Evolutionary conservation across 2,113 vertebrate species (phyloP).

Genomic region (Perccottus glenii): DNA sequence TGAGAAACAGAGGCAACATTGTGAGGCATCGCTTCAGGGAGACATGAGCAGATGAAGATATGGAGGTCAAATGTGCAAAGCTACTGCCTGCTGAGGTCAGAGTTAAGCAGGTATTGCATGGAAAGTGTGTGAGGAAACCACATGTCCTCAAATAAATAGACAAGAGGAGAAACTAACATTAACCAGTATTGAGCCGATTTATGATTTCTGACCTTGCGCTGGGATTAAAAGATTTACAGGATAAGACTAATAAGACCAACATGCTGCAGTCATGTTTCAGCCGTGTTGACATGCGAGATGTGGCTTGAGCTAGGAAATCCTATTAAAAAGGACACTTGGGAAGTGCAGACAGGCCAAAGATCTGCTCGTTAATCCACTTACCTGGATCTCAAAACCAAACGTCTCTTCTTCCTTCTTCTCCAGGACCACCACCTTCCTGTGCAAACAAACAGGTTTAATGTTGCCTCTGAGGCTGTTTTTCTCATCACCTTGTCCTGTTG

Average conservation of each 20-base stretch:
- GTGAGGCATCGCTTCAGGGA: conserved; percentile 20
- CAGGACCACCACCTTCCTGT: conserved; percentile 87
- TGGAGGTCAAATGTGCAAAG: conserved; percentile 33
- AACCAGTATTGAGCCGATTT: background rate
- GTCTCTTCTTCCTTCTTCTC: conserved; percentile 88
- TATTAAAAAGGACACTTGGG: conserved; percentile 18
- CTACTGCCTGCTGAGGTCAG: conserved; percentile 16
- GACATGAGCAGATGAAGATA: background rate
- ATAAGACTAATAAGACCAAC: conserved; percentile 7
- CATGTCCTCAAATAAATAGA: conserved; percentile 50
- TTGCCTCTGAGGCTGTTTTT: too few relatives aligned
- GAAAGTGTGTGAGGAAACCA: conserved; percentile 49
- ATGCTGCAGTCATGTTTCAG: background rate
- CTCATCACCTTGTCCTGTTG: too few relatives aligned
- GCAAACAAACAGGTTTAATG: background rate
- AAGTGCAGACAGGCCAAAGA: background rate
- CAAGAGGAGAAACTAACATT: conserved; percentile 41
- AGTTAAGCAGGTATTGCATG: conserved; percentile 19
- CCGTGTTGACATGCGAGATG: background rate
- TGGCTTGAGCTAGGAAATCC: conserved; percentile 7
- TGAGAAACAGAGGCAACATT: conserved; percentile 8
- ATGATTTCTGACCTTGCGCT: conserved; percentile 26
- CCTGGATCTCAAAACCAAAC: conserved; percentile 98
- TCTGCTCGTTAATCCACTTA: conserved; percentile 62
- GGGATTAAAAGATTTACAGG: conserved; percentile 34